These are phyloP conservation scores for Halcyon malimbica DNA, from an alignment of 2,113 vertebrate genomes.

Conservation along the genomic window DNA sequence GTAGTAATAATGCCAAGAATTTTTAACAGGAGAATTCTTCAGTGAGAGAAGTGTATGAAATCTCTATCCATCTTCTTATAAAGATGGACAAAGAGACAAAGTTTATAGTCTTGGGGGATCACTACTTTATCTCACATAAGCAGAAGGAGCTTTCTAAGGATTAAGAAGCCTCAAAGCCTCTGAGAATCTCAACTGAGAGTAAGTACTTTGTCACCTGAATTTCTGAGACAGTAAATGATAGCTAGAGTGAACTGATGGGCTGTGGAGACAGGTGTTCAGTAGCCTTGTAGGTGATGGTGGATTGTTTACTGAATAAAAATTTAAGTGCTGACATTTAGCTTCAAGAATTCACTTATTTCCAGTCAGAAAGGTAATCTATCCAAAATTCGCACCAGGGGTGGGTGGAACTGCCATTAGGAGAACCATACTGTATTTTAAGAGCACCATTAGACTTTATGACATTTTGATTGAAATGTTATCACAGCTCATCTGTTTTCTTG, in stretches of 20 bases:
- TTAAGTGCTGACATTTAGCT: neutral
- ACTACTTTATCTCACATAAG: neutral
- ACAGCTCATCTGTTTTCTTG: conserved; percentile 15
- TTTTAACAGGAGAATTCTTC: neutral
- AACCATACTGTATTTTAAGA: neutral
- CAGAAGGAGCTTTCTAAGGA: conserved; percentile 23
- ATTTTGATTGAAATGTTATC: conserved; percentile 19
- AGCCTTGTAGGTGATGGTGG: neutral
- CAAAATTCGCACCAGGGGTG: neutral
- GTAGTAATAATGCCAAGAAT: neutral
- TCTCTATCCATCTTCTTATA: neutral
- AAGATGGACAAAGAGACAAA: neutral
- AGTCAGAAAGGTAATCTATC: neutral
- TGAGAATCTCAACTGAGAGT: neutral
- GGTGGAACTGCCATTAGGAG: neutral
- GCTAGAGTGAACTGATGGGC: neutral
- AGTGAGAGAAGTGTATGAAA: neutral
- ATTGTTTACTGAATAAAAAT: neutral
- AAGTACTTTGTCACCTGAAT: neutral
- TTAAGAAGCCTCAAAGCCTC: neutral
- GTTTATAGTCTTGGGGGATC: neutral
- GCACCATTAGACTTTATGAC: neutral
- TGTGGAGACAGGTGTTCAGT: neutral
- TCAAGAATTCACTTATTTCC: neutral
- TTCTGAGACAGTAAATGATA: neutral